phyloP scores from a whole-genome alignment of 2,888 invertebrate genomes.

The Podabrus alpinus region DNA sequence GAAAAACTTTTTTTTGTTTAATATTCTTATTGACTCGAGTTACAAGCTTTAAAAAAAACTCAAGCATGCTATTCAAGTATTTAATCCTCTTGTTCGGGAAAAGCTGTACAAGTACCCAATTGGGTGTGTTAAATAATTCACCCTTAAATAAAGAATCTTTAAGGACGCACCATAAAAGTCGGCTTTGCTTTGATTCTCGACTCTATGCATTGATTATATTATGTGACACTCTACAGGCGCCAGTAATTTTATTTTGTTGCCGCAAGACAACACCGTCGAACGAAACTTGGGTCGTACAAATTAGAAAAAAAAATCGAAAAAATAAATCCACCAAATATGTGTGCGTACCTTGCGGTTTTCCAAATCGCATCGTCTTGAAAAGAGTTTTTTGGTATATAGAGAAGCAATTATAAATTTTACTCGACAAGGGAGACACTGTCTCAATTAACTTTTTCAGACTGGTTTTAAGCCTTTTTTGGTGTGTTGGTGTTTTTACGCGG shows the following conservation, averaged over 20 bases:
- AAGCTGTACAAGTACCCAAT: background rate
- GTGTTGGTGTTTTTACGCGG: constrained; percentile 12
- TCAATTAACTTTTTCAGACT: constrained; percentile 45
- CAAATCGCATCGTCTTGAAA: background rate
- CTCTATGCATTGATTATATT: constrained; percentile 28
- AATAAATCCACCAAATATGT: background rate
- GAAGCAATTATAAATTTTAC: constrained; percentile 36
- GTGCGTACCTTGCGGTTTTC: background rate
- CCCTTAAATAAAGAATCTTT: background rate
- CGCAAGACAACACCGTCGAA: background rate
- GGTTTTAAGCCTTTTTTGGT: constrained; percentile 38
- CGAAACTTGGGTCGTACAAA: background rate
- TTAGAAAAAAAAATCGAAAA: background rate
- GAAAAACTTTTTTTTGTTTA: background rate
- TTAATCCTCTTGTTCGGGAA: background rate
- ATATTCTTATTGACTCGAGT: background rate
- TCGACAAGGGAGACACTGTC: constrained; percentile 35
- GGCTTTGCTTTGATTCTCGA: constrained; percentile 27
- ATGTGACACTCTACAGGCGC: constrained; percentile 33
- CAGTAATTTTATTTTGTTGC: constrained; percentile 21
- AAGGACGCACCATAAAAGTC: constrained; percentile 8
- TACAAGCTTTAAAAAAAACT: background rate
- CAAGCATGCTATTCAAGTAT: background rate
- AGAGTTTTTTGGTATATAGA: background rate
- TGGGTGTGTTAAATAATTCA: background rate